These are phyloP conservation scores for Phylloscopus collybita DNA, from an alignment of 2,797 vertebrate genomes.

Conservation along the genomic window DNA sequence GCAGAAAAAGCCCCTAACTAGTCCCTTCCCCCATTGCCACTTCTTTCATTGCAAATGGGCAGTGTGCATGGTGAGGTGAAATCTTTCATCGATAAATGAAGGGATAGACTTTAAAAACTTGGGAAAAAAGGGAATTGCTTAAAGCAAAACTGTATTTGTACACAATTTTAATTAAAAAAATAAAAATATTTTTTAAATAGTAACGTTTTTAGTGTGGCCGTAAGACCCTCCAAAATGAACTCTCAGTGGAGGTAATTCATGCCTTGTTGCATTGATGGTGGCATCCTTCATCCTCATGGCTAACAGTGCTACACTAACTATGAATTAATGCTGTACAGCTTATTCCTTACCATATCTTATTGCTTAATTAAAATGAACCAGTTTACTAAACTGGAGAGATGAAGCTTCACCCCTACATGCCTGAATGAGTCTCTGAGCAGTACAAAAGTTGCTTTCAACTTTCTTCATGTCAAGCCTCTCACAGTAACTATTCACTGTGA, in stretches of 20 bases:
- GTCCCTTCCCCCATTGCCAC: neutral
- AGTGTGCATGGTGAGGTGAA: neutral
- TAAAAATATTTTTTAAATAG: neutral
- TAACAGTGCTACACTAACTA: neutral
- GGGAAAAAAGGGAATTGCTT: neutral
- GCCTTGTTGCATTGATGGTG: neutral
- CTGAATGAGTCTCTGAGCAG: constrained; percentile 21
- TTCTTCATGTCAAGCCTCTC: neutral
- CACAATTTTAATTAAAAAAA: neutral
- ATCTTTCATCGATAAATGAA: neutral
- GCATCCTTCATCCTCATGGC: neutral
- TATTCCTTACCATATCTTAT: neutral
- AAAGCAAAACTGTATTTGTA: neutral
- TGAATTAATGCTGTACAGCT: constrained; percentile 3
- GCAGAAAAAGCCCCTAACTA: neutral
- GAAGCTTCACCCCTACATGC: neutral
- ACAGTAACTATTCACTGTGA: constrained; percentile 10
- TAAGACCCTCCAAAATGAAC: neutral
- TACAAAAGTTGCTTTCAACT: constrained; percentile 13
- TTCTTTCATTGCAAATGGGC: neutral
- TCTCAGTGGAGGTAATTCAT: neutral
- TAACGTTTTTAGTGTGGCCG: neutral
- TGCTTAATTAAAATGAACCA: constrained; percentile 57
- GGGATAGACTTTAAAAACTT: neutral
- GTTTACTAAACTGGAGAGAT: constrained; percentile 42